A percentile compares a stretch with the other conserved stretches of the same genome.
These are phyloP conservation scores for mouse (Mus musculus) DNA, from an alignment of 2,113 vertebrate genomes.

Conservation along the genomic window GRCm39 chr13:37905501-37906000, in stretches of 20 bases:
- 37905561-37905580: neutral
- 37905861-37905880: neutral
- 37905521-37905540: neutral
- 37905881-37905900: neutral
- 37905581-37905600: neutral
- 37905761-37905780: neutral
- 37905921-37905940: neutral
- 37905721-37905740: neutral
- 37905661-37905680: neutral
- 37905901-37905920: neutral
- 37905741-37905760: slow-evolving; percentile 7
- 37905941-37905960: neutral
- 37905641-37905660: neutral
- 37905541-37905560: neutral
- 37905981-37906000: neutral
- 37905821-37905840: neutral
- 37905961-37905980: neutral
- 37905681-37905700: neutral
- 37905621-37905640: neutral
- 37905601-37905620: neutral
- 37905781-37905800: neutral
- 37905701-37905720: neutral
- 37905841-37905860: neutral
- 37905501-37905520: neutral
- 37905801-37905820: neutral